phyloP scores from a whole-genome alignment of 2,113 vertebrate genomes.

The Echinops telfairi region DNA sequence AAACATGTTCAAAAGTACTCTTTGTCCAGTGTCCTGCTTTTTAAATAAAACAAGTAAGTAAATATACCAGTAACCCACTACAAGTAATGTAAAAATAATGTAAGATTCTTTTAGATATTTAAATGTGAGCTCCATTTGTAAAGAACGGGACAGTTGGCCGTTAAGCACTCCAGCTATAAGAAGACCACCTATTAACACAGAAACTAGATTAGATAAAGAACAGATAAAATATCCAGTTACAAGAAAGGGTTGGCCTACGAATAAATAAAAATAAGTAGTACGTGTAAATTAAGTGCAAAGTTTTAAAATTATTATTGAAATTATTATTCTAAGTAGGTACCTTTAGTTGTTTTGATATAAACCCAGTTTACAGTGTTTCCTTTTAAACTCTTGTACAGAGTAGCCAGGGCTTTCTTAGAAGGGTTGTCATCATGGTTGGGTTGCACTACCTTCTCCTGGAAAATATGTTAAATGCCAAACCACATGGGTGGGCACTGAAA shows the following conservation, averaged over 20 bases:
- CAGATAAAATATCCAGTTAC: neutral
- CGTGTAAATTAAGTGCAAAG: neutral
- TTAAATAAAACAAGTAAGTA: slow-evolving; percentile 33
- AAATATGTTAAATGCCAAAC: slow-evolving; percentile 55
- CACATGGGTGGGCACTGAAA: slow-evolving; percentile 1
- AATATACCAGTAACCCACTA: neutral
- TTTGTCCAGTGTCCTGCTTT: neutral
- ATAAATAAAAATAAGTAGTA: slow-evolving; percentile 40
- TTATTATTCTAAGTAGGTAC: neutral
- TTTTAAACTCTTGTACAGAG: slow-evolving; percentile 25
- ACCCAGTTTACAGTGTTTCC: neutral
- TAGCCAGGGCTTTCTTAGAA: slow-evolving; percentile 58
- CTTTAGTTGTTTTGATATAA: slow-evolving; percentile 28
- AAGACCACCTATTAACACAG: neutral
- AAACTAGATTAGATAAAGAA: neutral
- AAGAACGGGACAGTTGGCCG: slow-evolving; percentile 11
- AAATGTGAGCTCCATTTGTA: slow-evolving; percentile 17
- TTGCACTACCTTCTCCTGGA: slow-evolving; percentile 48
- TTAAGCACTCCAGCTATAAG: neutral
- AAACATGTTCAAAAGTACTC: slow-evolving; percentile 40
- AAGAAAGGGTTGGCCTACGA: neutral
- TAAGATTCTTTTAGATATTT: neutral
- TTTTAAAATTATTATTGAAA: neutral
- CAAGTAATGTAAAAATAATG: neutral
- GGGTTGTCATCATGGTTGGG: slow-evolving; percentile 15